Conservation (phyloP, 2,888 invertebrate genomes). For the Folsomia candida region DNA sequence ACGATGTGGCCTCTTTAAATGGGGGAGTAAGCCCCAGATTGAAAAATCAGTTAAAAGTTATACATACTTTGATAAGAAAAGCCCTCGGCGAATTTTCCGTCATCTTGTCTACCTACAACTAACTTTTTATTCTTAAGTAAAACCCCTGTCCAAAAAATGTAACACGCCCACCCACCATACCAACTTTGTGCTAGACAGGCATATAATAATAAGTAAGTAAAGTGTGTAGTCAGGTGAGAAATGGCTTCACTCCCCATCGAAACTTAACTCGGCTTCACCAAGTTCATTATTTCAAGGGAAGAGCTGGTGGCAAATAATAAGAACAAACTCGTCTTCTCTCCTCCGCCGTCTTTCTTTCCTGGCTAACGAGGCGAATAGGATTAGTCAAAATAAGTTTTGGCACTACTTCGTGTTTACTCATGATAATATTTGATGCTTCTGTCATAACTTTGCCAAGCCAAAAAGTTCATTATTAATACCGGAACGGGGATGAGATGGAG, state of each 20-base stretch:
- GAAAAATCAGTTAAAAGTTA: too few species aligned
- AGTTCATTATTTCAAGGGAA: neutral
- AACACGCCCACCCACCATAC: too few species aligned
- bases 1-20: too few species aligned
- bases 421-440: slow-evolving; percentile 17
- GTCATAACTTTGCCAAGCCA: neutral
- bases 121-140: too few species aligned
- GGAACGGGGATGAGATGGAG: neutral
- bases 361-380: slow-evolving; percentile 14
- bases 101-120: too few species aligned
- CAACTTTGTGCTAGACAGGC: too few species aligned
- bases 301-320: neutral
- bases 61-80: too few species aligned
- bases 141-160: too few species aligned
- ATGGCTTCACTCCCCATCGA: neutral
- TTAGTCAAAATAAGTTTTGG: slow-evolving; percentile 14
- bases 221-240: slow-evolving; percentile 1
- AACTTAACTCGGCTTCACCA: neutral
- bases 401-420: slow-evolving; percentile 14
- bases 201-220: too few species aligned
- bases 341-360: neutral
- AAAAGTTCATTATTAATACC: neutral
- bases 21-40: too few species aligned
- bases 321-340: neutral
- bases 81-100: too few species aligned